Evolutionary conservation across 2,888 invertebrate species (phyloP).

Genomic region (Nemotelus pantherinus): DNA sequence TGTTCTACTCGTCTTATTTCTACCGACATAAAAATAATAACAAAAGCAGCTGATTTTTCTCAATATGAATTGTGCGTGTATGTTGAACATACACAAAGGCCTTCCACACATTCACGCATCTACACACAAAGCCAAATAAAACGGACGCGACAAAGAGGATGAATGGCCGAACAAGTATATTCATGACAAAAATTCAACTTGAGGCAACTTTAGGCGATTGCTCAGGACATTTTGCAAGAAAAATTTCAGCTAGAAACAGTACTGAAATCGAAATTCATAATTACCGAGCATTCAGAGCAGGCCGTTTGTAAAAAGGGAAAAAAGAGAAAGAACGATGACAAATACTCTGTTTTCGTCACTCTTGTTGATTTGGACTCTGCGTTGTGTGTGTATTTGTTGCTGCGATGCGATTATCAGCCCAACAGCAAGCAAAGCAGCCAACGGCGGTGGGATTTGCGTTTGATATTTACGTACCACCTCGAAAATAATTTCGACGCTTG

Average conservation of each 20-base stretch:
- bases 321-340: background rate
- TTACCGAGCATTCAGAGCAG: no score
- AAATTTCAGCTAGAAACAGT: no score
- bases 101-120: background rate
- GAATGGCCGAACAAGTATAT: background rate
- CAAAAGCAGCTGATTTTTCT: slow-evolving; percentile 37
- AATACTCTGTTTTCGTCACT: slow-evolving; percentile 14
- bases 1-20: background rate
- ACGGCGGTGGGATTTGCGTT: no score
- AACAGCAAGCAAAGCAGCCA: no score
- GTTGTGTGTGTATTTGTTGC: background rate
- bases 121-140: background rate
- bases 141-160: background rate
- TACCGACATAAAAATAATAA: slow-evolving; percentile 31
- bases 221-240: no score
- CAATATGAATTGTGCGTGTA: background rate
- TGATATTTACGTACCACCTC: no score
- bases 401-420: background rate
- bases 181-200: no score
- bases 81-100: background rate
- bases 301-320: slow-evolving; percentile 2
- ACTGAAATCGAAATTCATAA: no score
- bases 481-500: background rate
- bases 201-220: no score
- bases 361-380: slow-evolving; percentile 1